Percentiles rank a stretch among this genome's conserved stretches.
These are phyloP conservation scores for Pycnonotus jocosus DNA, from an alignment of 2,113 vertebrate genomes.

Conservation along the genomic window DNA sequence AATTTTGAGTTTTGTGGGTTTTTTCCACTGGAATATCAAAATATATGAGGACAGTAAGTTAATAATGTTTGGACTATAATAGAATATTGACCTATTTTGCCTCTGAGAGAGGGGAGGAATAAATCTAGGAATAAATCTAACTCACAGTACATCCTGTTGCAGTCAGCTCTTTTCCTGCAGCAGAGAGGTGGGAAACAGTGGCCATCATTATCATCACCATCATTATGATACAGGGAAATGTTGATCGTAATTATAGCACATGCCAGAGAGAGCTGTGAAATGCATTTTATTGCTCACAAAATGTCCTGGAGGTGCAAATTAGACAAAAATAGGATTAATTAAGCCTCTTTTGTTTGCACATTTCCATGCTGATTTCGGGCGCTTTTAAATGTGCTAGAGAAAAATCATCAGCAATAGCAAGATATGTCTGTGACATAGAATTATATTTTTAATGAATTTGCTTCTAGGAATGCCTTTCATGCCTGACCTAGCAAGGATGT, in stretches of 20 bases:
- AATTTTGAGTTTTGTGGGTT: neutral
- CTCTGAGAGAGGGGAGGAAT: neutral
- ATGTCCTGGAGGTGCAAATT: neutral
- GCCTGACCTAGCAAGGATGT: neutral
- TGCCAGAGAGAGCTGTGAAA: neutral
- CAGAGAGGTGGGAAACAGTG: neutral
- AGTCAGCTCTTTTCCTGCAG: neutral
- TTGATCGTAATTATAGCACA: neutral
- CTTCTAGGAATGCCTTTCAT: neutral
- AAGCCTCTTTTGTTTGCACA: neutral
- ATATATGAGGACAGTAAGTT: neutral
- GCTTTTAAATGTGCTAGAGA: neutral
- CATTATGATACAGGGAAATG: neutral
- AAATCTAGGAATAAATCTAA: neutral
- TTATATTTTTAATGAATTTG: neutral
- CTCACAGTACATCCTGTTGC: neutral
- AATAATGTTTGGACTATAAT: neutral
- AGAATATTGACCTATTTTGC: constrained; percentile 34
- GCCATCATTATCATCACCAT: neutral
- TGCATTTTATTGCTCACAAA: neutral
- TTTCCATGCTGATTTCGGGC: neutral
- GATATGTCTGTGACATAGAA: neutral
- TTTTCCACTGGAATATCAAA: constrained; percentile 3
- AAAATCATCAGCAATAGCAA: neutral
- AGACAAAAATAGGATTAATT: neutral